Percentiles rank a stretch among this genome's conserved stretches.
Evolutionary conservation across 2,113 vertebrate genomes (phyloP).

Genomic region (Cyphomyrus plagiostoma): DNA sequence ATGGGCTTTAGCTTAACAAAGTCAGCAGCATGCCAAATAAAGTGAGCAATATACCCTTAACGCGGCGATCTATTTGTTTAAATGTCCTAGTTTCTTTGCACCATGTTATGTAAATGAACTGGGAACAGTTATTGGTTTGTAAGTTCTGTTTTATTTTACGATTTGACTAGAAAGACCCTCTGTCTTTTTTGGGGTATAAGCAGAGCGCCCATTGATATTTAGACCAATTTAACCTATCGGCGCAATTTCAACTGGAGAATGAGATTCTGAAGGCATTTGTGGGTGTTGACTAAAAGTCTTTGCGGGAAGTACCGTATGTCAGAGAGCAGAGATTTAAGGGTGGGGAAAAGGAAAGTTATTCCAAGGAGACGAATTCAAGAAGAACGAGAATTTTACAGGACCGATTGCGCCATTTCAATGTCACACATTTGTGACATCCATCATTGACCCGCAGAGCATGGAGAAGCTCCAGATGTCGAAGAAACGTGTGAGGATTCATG

Average conservation of each 20-base stretch:
- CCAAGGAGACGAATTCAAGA: neutral
- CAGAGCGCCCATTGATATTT: neutral
- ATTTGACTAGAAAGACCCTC: neutral
- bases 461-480: slow-evolving; percentile 2
- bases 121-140: neutral
- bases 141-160: neutral
- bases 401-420: neutral
- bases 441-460: neutral
- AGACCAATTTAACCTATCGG: neutral
- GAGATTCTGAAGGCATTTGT: neutral
- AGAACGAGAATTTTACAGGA: neutral
- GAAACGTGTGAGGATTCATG: neutral
- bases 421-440: neutral
- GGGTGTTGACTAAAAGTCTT: neutral
- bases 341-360: neutral
- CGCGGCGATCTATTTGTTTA: slow-evolving; percentile 27
- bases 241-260: neutral
- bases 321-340: neutral
- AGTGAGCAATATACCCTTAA: slow-evolving; percentile 42
- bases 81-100: slow-evolving; percentile 31
- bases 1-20: neutral
- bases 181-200: neutral
- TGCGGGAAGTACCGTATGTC: neutral
- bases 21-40: neutral
- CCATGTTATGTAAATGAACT: neutral